Percentiles rank a stretch among this genome's conserved stretches.
phyloP scores from a whole-genome alignment of 2,797 vertebrate species.

The Sorex maritimensis region DNA sequence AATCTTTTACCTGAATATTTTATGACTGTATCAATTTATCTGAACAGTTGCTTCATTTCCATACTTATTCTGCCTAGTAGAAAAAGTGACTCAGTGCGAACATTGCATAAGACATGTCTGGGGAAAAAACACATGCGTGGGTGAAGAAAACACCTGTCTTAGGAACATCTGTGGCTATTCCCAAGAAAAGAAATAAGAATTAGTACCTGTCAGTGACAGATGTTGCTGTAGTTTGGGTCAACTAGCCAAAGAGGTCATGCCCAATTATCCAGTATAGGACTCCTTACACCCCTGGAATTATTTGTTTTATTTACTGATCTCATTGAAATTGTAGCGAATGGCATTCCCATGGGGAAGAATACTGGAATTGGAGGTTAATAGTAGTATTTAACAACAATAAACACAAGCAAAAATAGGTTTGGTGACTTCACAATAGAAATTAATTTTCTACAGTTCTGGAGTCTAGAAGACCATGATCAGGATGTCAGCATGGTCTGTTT shows the following conservation, averaged over 20 bases:
- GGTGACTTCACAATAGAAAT: background rate
- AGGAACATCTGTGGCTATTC: slow-evolving; percentile 58
- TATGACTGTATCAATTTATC: slow-evolving; percentile 26
- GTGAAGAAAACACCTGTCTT: background rate
- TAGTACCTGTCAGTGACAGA: slow-evolving; percentile 43
- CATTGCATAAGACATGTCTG: background rate
- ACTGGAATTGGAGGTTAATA: background rate
- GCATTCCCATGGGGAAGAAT: background rate
- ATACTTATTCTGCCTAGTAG: background rate
- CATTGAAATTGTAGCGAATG: background rate
- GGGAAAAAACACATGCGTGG: background rate
- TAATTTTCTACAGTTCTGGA: background rate
- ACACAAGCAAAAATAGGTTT: background rate
- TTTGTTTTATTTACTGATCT: background rate
- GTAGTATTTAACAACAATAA: slow-evolving; percentile 2
- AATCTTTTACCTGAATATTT: background rate
- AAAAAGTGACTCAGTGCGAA: slow-evolving; percentile 39
- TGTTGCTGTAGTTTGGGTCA: background rate
- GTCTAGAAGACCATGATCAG: background rate
- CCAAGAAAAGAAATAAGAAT: background rate
- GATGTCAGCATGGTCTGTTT: background rate
- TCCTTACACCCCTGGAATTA: background rate
- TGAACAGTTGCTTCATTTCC: slow-evolving; percentile 8
- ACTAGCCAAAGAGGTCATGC: background rate
- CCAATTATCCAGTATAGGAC: background rate